Evolutionary conservation across 2,797 vertebrate genomes (phyloP).

Genomic region (Paramormyrops hopkinsi): DNA sequence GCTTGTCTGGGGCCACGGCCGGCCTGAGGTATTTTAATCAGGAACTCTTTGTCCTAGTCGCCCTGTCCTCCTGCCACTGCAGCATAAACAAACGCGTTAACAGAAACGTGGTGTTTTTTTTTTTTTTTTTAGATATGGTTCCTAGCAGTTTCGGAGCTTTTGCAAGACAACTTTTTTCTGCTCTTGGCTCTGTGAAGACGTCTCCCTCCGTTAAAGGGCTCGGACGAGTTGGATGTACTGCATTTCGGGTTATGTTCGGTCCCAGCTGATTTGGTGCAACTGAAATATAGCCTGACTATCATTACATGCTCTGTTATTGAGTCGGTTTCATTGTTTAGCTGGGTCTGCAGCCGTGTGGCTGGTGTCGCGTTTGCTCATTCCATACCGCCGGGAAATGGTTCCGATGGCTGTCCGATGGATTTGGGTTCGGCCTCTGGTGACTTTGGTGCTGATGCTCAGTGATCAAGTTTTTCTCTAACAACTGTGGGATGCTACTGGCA

Average conservation of each 20-base stretch:
- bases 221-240: not conserved
- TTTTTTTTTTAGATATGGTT: not conserved
- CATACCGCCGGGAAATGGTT: conserved; percentile 29
- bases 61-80: not conserved
- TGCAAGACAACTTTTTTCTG: not conserved
- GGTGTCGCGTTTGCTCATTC: not conserved
- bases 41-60: conserved; percentile 32
- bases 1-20: conserved; percentile 29
- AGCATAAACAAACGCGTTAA: not conserved
- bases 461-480: not conserved
- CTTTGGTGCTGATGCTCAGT: not conserved
- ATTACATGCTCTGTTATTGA: not conserved
- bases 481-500: not conserved
- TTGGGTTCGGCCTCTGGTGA: not conserved
- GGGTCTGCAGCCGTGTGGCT: not conserved
- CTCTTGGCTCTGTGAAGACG: not conserved
- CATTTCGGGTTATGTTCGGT: not conserved
- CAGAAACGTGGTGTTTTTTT: not conserved
- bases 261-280: not conserved
- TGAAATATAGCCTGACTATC: not conserved
- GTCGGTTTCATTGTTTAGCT: not conserved
- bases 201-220: not conserved
- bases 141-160: not conserved
- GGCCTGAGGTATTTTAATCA: conserved; percentile 14
- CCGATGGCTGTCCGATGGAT: not conserved